These are phyloP conservation scores for Alces alces DNA, from an alignment of 2,113 vertebrate genomes.

Conservation along the genomic window DNA sequence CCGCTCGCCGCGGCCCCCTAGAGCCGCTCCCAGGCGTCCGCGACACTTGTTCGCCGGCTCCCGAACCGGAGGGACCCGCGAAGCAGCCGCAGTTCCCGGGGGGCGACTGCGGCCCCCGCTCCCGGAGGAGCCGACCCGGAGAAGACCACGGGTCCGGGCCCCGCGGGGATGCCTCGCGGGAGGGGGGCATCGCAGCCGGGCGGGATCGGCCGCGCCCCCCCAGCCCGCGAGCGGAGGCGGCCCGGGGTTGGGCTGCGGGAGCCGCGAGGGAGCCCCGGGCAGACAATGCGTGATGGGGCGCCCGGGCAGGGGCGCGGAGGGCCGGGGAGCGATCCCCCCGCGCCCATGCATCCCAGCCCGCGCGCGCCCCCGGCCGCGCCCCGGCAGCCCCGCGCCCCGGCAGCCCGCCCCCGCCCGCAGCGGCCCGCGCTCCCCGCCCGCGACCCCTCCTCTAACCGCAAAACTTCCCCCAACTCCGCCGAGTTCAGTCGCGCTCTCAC, in stretches of 20 bases:
- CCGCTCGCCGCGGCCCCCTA: not conserved
- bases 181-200: fast-evolving
- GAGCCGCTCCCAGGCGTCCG: not conserved
- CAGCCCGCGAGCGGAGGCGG: not conserved
- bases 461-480: conserved; percentile 71
- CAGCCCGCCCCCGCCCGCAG: not conserved
- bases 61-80: fast-evolving
- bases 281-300: not conserved
- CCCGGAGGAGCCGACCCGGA: fast-evolving
- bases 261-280: too few species aligned
- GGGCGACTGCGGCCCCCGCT: not conserved
- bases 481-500: conserved; percentile 67
- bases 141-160: fast-evolving
- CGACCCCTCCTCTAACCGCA: conserved; percentile 30
- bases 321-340: not conserved
- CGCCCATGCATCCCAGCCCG: not conserved
- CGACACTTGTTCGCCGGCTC: not conserved
- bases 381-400: not conserved
- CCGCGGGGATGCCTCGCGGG: not conserved
- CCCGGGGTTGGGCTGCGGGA: not conserved
- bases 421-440: not conserved
- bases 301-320: not conserved
- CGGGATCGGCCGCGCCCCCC: not conserved
- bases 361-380: not conserved
- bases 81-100: not conserved